Base-by-base conservation (phyloP, 1,140 invertebrate genomes). In the Meloidogyne floridensis region DNA sequence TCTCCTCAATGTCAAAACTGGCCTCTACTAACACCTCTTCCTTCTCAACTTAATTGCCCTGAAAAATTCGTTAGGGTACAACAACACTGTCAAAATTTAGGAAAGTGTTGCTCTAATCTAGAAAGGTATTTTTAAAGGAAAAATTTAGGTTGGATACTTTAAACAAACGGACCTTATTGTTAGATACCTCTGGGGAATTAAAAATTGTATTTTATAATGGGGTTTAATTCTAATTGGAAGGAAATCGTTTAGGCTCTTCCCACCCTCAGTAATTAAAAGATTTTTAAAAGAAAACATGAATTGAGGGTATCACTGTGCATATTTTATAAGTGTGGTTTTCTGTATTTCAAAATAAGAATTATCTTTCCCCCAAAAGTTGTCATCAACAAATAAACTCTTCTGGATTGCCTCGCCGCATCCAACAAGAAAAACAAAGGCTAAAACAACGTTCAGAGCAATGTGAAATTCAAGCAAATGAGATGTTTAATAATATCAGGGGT, bases 11-110 rank as follows among this genome's bases (percentile, higher is more conserved):
- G 72, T 54, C 65, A 72, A 18, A 56, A 81, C 7, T 80, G 72
- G 80, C 20, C 80, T 13, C 4, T 75, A 59, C 59, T 80, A 72
- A 47, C 75, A 32, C 47, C 75, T 42, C 70, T 80, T 51, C 8
- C 15, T 15, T 6, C 10, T 32, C 47, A 81, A 43, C 18, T 69
- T 32, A 56, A 81, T 18, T 81, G 80, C 42, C 6, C 69, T 7
- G 51, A 81, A 80, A 69, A 72, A n/a, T 13, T 80, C 0, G 72
- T 65, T 43, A 11, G 42, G 8, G 3, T 81, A 32, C 75, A 81
- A 11, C 53, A 80, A 4, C 75, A 81, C 2, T 81, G 80, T 59
- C 54, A 71, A 81, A 81, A 81, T 18, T 81, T 81, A 18, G 80
- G 75, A 15, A 72, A 72, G 43, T 81, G 80, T 51, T 81, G 80